phyloP scores from a whole-genome alignment of 2,113 vertebrate species.

The Pitta sordida region DNA sequence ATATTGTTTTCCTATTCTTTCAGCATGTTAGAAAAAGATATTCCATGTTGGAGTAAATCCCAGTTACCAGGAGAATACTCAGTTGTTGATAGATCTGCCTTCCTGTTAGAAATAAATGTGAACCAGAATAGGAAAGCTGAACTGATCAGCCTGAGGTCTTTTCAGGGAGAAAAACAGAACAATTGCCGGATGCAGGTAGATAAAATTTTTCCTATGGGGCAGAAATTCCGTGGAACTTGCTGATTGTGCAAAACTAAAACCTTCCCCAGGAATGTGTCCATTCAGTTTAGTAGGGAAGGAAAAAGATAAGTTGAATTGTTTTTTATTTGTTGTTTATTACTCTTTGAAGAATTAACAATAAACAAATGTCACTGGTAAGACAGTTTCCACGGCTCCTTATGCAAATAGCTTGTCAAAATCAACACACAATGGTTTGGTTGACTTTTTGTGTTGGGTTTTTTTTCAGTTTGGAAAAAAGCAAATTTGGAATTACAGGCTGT shows the following conservation, averaged over 20 bases:
- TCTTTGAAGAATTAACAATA: background rate
- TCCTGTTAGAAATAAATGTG: background rate
- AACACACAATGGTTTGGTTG: background rate
- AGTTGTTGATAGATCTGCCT: background rate
- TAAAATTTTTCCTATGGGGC: background rate
- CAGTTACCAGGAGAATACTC: background rate
- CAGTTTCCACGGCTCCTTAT: background rate
- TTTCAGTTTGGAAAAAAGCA: background rate
- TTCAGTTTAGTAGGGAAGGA: background rate
- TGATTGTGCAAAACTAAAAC: background rate
- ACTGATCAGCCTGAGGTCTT: background rate
- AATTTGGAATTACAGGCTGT: background rate
- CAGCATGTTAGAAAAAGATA: background rate
- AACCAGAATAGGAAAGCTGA: conserved; percentile 4
- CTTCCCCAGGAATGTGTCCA: rapidly evolving
- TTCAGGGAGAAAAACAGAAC: background rate
- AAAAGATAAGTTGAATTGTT: background rate
- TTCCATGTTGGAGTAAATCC: background rate
- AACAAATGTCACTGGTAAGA: background rate
- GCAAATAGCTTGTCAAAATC: background rate
- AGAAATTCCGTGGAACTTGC: background rate
- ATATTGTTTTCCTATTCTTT: background rate
- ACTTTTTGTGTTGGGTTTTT: background rate
- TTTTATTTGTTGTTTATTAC: background rate
- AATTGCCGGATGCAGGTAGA: conserved; percentile 16